Conservation (phyloP, 2,797 vertebrate genomes). For the Tokudaia tokunoshimensis region DNA sequence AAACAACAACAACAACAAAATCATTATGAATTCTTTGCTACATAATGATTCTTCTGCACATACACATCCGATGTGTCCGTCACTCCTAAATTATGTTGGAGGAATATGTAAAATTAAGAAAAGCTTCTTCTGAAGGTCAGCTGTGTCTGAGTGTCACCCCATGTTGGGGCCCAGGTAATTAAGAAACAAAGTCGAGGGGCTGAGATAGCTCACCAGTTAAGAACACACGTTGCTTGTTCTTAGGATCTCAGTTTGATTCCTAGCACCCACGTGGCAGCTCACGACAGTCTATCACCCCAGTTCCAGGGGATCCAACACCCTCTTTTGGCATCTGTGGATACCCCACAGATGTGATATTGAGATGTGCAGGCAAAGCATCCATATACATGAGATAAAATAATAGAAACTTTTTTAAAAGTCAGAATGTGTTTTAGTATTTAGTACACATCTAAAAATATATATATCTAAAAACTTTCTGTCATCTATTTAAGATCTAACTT, state of each 20-base stretch:
- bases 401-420: neutral
- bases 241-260: neutral
- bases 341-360: neutral
- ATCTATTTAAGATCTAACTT: constrained; percentile 1
- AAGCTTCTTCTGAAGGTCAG: neutral
- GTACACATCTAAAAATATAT: neutral
- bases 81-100: constrained; percentile 23
- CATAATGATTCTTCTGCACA: neutral
- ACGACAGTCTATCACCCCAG: neutral
- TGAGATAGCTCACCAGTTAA: neutral
- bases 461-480: neutral
- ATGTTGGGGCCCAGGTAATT: neutral
- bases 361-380: neutral
- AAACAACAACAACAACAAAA: neutral
- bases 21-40: neutral
- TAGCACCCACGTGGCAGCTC: neutral
- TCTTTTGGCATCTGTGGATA: neutral
- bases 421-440: constrained; percentile 33
- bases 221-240: neutral
- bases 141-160: neutral
- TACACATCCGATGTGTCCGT: constrained; percentile 12
- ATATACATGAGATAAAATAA: neutral
- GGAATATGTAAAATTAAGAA: constrained; percentile 11
- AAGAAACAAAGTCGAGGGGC: neutral
- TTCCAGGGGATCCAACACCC: neutral